These are phyloP conservation scores for Brachionus paranguensis DNA, from an alignment of 1,140 invertebrate genomes.

Conservation along the genomic window DNA sequence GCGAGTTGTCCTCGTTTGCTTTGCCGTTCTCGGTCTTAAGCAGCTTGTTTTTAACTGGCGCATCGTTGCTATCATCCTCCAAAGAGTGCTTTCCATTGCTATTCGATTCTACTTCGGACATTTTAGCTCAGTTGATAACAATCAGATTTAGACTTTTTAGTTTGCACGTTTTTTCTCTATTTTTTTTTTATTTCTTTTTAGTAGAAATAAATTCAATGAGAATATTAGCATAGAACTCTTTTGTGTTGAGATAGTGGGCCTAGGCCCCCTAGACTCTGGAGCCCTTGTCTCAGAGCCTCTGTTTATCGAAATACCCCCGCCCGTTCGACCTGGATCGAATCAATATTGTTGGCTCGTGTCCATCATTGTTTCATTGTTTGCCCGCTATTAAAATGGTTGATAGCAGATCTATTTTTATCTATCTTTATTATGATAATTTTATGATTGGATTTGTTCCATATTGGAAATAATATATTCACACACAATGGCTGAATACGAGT, in stretches of 20 bases:
- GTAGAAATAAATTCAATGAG: neutral
- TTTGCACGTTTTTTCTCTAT: constrained; percentile 9
- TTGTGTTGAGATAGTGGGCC: neutral
- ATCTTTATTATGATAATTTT: neutral
- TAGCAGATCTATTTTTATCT: neutral
- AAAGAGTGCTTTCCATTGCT: constrained; percentile 19
- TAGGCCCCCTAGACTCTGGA: neutral
- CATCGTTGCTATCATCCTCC: constrained; percentile 9
- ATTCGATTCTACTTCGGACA: constrained; percentile 33
- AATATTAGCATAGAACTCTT: neutral
- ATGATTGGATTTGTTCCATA: neutral
- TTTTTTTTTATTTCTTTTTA: neutral
- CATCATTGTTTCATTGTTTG: neutral
- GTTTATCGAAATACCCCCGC: neutral
- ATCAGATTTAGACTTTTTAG: neutral
- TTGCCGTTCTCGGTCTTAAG: constrained; percentile 18
- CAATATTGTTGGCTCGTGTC: neutral
- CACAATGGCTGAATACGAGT: neutral
- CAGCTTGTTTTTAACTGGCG: neutral
- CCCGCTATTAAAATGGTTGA: neutral
- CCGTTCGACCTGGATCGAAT: neutral
- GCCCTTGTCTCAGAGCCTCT: neutral
- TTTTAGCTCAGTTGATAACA: neutral
- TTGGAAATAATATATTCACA: neutral
- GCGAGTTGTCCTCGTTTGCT: neutral